phyloP scores from a whole-genome alignment of 1,140 invertebrate genomes.

The Lepidurus couesii region DNA sequence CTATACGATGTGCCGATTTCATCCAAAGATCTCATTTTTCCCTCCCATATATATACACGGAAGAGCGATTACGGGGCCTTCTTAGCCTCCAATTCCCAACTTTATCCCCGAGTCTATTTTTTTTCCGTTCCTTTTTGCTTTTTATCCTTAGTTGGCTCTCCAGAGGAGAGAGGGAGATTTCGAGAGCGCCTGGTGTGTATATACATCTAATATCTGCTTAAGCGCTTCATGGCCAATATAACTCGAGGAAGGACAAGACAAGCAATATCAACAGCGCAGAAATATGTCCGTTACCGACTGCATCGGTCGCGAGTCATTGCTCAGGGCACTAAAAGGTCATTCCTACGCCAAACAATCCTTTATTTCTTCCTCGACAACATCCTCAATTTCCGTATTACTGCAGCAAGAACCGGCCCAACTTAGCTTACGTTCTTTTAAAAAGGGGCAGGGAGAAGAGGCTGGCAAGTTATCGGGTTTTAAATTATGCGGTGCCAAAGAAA shows the following conservation, averaged over 20 bases:
- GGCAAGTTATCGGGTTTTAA: background rate
- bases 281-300: conserved; percentile 10
- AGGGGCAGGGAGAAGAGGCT: background rate
- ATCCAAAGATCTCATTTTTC: background rate
- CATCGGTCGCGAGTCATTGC: background rate
- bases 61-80: background rate
- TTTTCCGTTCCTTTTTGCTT: conserved; percentile 20
- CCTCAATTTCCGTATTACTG: background rate
- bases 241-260: background rate
- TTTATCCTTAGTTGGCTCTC: background rate
- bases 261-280: background rate
- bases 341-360: conserved; percentile 5
- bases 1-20: background rate
- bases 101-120: background rate
- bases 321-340: conserved; percentile 14
- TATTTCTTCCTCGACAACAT: background rate
- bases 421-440: background rate
- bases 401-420: background rate
- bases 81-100: background rate
- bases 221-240: conserved; percentile 1
- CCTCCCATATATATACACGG: background rate
- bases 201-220: background rate
- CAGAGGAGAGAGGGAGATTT: background rate
- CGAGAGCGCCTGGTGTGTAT: background rate
- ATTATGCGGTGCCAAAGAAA: background rate